Evolutionary conservation across 2,113 vertebrate genomes (phyloP), one percentile per base, ranked within the genome.

Genomic region (Cygnus buccinator): DNA sequence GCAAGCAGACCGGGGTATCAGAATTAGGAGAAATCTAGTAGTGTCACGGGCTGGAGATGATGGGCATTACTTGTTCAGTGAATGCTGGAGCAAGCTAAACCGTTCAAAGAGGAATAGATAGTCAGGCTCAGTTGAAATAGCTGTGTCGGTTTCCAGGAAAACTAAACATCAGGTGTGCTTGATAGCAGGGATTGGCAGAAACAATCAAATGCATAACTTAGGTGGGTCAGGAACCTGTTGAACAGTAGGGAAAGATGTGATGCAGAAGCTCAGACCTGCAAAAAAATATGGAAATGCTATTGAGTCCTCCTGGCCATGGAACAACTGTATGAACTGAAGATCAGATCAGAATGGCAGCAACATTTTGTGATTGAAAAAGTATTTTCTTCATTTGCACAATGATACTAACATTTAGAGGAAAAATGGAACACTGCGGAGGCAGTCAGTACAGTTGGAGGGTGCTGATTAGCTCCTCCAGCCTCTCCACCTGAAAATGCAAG

Each of bases 401-500:
- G 4, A 65, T 79, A 44, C 29, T 82, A 58, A 66, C 26, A 33
- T 68, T 82, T 71, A 46, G 9, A 11, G 12, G 0, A 1, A 12
- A 54, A 87, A 71, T 28, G 19, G 12, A 94, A 50, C 23, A 6
- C 41, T 76, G 54, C 55, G 55, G 77, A 87, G 54, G 41, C 58
- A 76, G 31, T 39, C 29, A n/a, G 73, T 94, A 55, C 11, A 80
- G 94, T 71, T 71, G 74, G 66, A 87, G 46, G 50, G 79, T 8
- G 6, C 62, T 70, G 78, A 93, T 94, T 79, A 94, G 44, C 20
- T 59, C 50, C 55, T 70, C 77, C 75, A 57, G 67, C 59, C 82
- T 88, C 84, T 84, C 75, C 71, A 84, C 77, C 84, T 93, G 87
- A 89, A 88, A 92, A 89, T 84, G 58, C 63, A 89, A 91, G 84